Conservation (phyloP, 2,797 vertebrate genomes). For the Florisuga fusca region DNA sequence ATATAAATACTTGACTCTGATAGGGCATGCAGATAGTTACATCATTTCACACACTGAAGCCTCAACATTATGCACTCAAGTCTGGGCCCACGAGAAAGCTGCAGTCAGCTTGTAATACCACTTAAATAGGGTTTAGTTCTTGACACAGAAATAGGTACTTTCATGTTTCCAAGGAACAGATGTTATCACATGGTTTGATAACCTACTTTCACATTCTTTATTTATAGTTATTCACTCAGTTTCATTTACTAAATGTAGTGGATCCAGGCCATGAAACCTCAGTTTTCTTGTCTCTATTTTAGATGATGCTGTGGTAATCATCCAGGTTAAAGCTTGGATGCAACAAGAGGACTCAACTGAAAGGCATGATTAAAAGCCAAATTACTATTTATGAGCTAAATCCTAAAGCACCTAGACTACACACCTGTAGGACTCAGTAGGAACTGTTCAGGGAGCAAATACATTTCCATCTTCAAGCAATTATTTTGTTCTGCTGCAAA, state of each 20-base stretch:
- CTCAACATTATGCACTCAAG: neutral
- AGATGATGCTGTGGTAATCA: conserved; percentile 35
- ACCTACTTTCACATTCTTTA: conserved; percentile 58
- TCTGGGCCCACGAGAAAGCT: neutral
- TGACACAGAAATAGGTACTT: conserved; percentile 55
- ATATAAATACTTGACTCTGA: conserved; percentile 59
- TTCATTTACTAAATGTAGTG: conserved; percentile 54
- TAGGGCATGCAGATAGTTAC: conserved; percentile 52
- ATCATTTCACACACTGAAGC: neutral
- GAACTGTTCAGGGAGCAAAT: conserved; percentile 35
- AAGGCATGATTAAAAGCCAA: conserved; percentile 50
- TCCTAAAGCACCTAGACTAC: conserved; percentile 5
- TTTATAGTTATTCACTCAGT: conserved; percentile 38
- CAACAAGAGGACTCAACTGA: conserved; percentile 27
- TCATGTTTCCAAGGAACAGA: conserved; percentile 59
- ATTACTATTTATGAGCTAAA: conserved; percentile 61
- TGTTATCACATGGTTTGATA: conserved; percentile 53
- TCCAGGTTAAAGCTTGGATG: neutral
- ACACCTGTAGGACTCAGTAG: conserved; percentile 32
- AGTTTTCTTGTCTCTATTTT: conserved; percentile 40
- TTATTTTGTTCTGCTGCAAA: neutral
- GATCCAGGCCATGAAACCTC: conserved; percentile 48
- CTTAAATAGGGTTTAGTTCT: conserved; percentile 27
- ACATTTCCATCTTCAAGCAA: neutral
- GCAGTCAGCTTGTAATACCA: conserved; percentile 23